Evolutionary conservation across 2,888 invertebrate genomes (phyloP).

Genomic region (Thymelicus sylvestris): DNA sequence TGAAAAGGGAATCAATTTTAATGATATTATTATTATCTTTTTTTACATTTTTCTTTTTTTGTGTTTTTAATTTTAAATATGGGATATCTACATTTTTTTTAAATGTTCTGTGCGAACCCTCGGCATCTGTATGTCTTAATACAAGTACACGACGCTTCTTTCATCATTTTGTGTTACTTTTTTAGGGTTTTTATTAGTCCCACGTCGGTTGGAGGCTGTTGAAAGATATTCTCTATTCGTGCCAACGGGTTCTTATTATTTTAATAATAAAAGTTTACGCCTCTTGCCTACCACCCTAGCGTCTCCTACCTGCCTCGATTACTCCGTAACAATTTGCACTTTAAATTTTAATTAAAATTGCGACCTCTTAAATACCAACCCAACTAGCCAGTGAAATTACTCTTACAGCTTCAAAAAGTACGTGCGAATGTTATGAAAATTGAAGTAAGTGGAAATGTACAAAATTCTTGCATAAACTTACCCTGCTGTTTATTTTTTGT

Average conservation of each 20-base stretch:
- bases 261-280: conserved; percentile 76
- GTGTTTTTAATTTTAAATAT: no score
- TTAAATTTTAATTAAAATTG: conserved; percentile 16
- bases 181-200: conserved; percentile 61
- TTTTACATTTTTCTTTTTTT: no score
- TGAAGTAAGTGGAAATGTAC: conserved; percentile 2
- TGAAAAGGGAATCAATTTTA: no score
- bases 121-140: no score
- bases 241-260: conserved; percentile 68
- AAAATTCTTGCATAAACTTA: background rate
- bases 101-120: no score
- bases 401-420: conserved; percentile 16
- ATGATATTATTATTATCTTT: no score
- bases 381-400: conserved; percentile 11
- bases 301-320: background rate
- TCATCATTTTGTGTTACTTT: conserved; percentile 72
- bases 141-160: conserved; percentile 46
- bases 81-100: no score
- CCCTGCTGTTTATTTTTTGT: background rate
- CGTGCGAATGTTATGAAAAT: conserved; percentile 14
- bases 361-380: background rate
- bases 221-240: conserved; percentile 55
- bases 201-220: conserved; percentile 59
- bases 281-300: background rate
- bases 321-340: conserved; percentile 5